phyloP scores from a whole-genome alignment of 2,888 invertebrate species.

The Spisula subtruncata region DNA sequence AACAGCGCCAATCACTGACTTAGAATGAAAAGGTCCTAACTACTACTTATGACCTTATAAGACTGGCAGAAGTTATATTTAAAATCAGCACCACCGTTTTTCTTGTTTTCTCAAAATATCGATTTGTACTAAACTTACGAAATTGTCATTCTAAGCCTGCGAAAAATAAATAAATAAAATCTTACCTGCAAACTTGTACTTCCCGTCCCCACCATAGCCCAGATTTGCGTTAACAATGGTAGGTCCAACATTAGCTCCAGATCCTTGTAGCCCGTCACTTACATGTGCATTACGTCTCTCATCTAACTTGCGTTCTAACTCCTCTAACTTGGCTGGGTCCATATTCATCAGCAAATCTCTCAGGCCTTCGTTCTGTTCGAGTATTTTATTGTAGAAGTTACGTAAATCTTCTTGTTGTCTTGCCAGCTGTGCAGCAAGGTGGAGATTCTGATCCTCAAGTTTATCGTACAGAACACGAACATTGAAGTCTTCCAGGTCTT shows the following conservation, averaged over 20 bases:
- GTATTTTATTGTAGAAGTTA: conserved; percentile 84
- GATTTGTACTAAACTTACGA: too few relatives aligned
- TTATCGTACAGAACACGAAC: conserved; percentile 86
- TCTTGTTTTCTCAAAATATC: too few relatives aligned
- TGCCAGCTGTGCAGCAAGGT: conserved; percentile 86
- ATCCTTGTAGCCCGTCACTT: conserved; percentile 73
- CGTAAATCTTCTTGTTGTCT: conserved; percentile 85
- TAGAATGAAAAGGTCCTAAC: too few relatives aligned
- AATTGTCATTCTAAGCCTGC: too few relatives aligned
- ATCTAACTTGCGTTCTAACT: conserved; percentile 76
- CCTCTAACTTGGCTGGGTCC: conserved; percentile 83
- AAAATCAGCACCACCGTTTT: too few relatives aligned
- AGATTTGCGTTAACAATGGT: conserved; percentile 78
- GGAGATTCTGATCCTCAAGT: conserved; percentile 87
- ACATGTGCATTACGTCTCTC: conserved; percentile 66
- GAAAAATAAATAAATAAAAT: too few relatives aligned
- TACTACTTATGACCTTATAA: too few relatives aligned
- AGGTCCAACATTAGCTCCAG: conserved; percentile 72
- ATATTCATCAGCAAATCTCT: conserved; percentile 82
- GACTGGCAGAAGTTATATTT: too few relatives aligned
- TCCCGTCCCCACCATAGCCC: conserved; percentile 69
- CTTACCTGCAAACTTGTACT: conserved; percentile 78
- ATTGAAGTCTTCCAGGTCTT: conserved; percentile 85
- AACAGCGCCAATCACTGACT: too few relatives aligned
- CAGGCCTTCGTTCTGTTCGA: conserved; percentile 84